These are phyloP conservation scores for Lydus trimaculatus DNA, from an alignment of 2,888 invertebrate species.

Conservation along the genomic window DNA sequence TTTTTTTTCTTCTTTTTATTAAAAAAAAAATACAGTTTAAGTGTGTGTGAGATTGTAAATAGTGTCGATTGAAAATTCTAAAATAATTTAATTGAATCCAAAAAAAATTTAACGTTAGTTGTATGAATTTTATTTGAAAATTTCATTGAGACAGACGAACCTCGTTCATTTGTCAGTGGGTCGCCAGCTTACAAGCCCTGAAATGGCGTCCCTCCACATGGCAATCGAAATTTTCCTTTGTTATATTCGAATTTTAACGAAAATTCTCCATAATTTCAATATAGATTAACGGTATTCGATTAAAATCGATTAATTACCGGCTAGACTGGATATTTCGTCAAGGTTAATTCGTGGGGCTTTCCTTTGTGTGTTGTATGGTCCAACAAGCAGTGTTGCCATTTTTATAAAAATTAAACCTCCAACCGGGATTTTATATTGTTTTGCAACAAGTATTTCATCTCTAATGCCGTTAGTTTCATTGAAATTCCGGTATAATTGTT, in stretches of 20 bases:
- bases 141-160: conserved; percentile 33
- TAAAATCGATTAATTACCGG: conserved; percentile 5
- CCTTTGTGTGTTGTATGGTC: conserved; percentile 25
- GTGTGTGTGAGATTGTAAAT: conserved; percentile 25
- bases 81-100: not conserved
- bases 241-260: conserved; percentile 12
- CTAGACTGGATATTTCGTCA: not conserved
- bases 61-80: conserved; percentile 6
- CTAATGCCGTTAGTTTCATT: not conserved
- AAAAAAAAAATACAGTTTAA: conserved; percentile 36
- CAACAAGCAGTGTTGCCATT: conserved; percentile 44
- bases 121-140: conserved; percentile 10
- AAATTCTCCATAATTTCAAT: not conserved
- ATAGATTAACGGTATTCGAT: not conserved
- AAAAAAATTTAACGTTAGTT: conserved; percentile 7
- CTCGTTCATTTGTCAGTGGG: conserved; percentile 66
- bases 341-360: conserved; percentile 14
- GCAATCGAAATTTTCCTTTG: conserved; percentile 55
- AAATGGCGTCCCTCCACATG: conserved; percentile 80
- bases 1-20: conserved; percentile 24
- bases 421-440: conserved; percentile 22
- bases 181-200: conserved; percentile 69
- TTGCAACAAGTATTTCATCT: conserved; percentile 17
- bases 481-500: not conserved
- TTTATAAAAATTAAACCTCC: conserved; percentile 28